Evolutionary conservation across 2,113 vertebrate species (phyloP).

Genomic region (Apistogramma diplotaenia): DNA sequence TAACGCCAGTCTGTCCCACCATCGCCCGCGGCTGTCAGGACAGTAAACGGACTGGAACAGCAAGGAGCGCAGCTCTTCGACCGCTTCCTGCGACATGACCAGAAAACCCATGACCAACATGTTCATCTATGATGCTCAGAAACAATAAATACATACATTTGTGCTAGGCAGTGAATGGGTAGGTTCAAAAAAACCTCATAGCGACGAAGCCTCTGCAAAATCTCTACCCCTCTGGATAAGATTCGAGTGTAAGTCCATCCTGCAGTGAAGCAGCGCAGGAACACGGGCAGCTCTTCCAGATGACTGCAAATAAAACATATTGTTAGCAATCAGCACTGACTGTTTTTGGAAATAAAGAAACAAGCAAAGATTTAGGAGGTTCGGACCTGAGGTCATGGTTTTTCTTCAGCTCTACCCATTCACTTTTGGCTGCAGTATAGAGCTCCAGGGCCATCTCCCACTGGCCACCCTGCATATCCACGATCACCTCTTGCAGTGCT

Average conservation of each 20-base stretch:
- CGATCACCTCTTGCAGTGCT: constrained; percentile 79
- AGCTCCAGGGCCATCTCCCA: constrained; percentile 85
- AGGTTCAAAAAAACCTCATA: constrained; percentile 81
- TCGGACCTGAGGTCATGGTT: constrained; percentile 82
- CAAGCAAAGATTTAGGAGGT: background rate
- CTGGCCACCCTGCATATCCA: constrained; percentile 81
- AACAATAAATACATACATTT: background rate
- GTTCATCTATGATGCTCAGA: background rate
- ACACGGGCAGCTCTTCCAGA: constrained; percentile 83
- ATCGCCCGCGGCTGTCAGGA: constrained; percentile 88
- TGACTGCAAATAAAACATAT: constrained; percentile 66
- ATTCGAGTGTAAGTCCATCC: constrained; percentile 91
- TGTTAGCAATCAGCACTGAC: background rate
- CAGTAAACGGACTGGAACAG: constrained; percentile 86
- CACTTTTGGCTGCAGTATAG: constrained; percentile 75
- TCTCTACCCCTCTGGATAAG: constrained; percentile 87
- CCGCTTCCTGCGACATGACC: constrained; percentile 80
- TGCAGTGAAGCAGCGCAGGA: constrained; percentile 86
- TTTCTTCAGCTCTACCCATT: constrained; percentile 78
- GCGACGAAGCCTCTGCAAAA: constrained; percentile 86
- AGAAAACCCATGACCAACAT: background rate
- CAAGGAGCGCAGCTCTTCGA: constrained; percentile 81
- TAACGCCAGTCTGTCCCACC: constrained; percentile 95
- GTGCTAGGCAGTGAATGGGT: background rate
- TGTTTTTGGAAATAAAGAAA: background rate